phyloP scores from a whole-genome alignment of 2,888 invertebrate genomes.

The Apamea epomidion region DNA sequence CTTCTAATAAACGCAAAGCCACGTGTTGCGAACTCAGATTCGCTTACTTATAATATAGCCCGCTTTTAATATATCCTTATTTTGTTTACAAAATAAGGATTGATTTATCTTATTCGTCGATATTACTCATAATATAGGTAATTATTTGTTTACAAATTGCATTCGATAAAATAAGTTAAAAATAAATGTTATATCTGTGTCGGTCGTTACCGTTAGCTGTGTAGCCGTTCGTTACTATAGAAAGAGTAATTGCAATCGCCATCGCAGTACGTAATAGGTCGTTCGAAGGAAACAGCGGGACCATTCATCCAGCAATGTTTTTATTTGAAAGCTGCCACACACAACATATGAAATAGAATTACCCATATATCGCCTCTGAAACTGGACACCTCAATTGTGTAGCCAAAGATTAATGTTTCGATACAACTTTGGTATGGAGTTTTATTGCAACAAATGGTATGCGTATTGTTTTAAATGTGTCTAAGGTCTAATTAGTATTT shows the following conservation, averaged over 20 bases:
- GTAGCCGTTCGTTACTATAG: neutral
- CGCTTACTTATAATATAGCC: neutral
- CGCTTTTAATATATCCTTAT: too few species aligned
- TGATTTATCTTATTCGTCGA: too few species aligned
- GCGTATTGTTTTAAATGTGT: slow-evolving; percentile 57
- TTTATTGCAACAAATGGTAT: slow-evolving; percentile 53
- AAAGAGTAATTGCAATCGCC: slow-evolving; percentile 45
- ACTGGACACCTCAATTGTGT: slow-evolving; percentile 72
- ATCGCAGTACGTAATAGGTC: slow-evolving; percentile 76
- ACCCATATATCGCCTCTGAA: slow-evolving; percentile 69
- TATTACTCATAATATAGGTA: too few species aligned
- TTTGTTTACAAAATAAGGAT: neutral
- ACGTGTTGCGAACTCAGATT: slow-evolving; percentile 3
- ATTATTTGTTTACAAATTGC: slow-evolving; percentile 30
- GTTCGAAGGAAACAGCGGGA: slow-evolving; percentile 78
- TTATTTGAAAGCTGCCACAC: slow-evolving; percentile 80
- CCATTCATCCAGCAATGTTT: slow-evolving; percentile 87
- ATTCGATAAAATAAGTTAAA: neutral
- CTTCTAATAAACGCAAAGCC: neutral
- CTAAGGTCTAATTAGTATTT: slow-evolving; percentile 38
- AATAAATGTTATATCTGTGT: neutral
- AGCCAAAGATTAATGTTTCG: slow-evolving; percentile 63
- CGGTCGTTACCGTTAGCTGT: too few species aligned
- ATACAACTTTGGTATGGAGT: slow-evolving; percentile 43
- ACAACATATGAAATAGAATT: slow-evolving; percentile 79